Conservation (phyloP, 2,113 vertebrate genomes). For the Serilophus lunatus region DNA sequence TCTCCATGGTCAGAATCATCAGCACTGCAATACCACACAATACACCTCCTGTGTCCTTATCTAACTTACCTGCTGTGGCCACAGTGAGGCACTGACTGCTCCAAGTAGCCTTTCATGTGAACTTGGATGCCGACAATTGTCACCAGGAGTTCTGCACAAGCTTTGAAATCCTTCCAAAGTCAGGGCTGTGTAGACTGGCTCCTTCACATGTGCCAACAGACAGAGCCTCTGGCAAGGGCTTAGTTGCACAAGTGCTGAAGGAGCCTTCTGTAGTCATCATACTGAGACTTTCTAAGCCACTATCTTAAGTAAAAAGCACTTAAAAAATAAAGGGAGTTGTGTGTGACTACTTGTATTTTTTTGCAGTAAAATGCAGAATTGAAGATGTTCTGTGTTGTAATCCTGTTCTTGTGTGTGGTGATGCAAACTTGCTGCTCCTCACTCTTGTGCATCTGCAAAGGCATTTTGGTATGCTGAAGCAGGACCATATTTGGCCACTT, state of each 20-base stretch:
- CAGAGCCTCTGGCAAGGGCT: neutral
- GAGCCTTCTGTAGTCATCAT: neutral
- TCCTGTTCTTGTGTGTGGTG: neutral
- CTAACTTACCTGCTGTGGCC: neutral
- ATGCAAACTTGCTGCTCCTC: neutral
- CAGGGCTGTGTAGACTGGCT: neutral
- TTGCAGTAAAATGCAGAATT: neutral
- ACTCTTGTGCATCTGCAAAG: neutral
- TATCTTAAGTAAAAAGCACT: neutral
- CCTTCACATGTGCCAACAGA: neutral
- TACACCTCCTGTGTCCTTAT: neutral
- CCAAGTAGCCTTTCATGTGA: neutral
- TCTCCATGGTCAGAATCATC: neutral
- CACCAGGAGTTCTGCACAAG: neutral
- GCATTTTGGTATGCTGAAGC: slow-evolving; percentile 4
- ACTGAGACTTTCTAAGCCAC: neutral
- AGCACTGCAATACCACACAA: neutral
- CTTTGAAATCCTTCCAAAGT: neutral
- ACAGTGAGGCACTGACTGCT: neutral
- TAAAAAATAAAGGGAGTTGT: accelerated
- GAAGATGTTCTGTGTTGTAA: neutral
- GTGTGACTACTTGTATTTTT: neutral
- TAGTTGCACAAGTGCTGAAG: neutral
- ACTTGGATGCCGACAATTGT: neutral
- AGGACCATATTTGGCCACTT: slow-evolving; percentile 72